phyloP scores from a whole-genome alignment of 2,888 invertebrate species.

The Philopedon plagiatum region DNA sequence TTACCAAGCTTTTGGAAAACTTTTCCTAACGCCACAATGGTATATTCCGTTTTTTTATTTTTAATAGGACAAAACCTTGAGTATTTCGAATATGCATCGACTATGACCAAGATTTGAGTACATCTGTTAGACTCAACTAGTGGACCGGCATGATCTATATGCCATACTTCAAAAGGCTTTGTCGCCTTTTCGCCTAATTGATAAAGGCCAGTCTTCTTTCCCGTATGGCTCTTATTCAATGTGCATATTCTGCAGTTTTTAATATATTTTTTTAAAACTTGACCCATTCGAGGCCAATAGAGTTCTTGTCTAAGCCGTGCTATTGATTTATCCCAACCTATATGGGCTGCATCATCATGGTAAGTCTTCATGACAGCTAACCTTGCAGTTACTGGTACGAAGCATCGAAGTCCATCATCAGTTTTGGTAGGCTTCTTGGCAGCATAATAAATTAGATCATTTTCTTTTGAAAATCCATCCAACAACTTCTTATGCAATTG shows the following conservation, averaged over 20 bases:
- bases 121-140: background rate
- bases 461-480: background rate
- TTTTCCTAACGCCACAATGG: no score
- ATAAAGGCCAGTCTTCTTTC: background rate
- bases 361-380: conserved; percentile 34
- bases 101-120: conserved; percentile 5
- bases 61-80: no score
- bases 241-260: conserved; percentile 17
- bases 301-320: no score
- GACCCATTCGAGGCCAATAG: conserved; percentile 22
- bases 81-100: conserved; percentile 10
- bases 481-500: no score
- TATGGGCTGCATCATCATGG: conserved; percentile 38
- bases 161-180: background rate
- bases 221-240: background rate
- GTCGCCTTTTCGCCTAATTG: background rate
- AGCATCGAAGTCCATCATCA: conserved; percentile 18
- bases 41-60: no score
- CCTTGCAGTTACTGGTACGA: conserved; percentile 27
- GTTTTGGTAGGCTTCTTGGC: background rate
- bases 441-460: background rate
- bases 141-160: background rate
- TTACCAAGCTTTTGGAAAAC: no score
- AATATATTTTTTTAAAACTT: conserved; percentile 25
- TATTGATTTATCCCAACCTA: conserved; percentile 46